phyloP scores from a whole-genome alignment of 2,113 vertebrate species.

The Progne subis region DNA sequence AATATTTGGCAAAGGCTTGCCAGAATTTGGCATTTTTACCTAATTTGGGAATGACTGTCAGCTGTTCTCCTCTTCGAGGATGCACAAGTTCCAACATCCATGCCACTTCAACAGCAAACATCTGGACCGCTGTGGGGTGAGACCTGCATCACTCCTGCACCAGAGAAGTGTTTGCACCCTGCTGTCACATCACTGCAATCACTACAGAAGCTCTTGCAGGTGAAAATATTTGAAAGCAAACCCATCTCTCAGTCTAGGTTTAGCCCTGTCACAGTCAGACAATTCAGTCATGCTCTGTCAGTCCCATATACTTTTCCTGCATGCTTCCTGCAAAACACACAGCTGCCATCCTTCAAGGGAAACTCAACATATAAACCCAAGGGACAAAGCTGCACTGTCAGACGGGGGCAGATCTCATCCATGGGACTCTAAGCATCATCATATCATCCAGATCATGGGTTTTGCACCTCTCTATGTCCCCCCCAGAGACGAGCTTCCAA shows the following conservation, averaged over 20 bases:
- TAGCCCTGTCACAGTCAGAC: neutral
- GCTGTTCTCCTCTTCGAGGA: neutral
- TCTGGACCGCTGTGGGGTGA: neutral
- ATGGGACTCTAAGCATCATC: neutral
- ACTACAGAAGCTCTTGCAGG: neutral
- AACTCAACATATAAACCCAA: neutral
- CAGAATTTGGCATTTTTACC: slow-evolving; percentile 3
- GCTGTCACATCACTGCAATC: neutral
- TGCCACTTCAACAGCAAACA: neutral
- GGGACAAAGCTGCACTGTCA: neutral
- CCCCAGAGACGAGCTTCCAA: neutral
- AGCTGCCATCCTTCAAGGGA: neutral
- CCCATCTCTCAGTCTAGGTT: neutral
- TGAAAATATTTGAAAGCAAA: neutral
- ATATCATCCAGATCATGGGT: neutral
- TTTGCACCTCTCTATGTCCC: neutral
- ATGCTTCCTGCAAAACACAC: neutral
- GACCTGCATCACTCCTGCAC: neutral
- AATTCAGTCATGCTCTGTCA: neutral
- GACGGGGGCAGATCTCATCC: neutral
- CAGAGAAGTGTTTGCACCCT: neutral
- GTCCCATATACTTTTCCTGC: neutral
- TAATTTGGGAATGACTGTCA: slow-evolving; percentile 7
- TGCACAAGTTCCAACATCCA: neutral
- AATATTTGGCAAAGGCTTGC: neutral